A percentile compares a stretch with the other conserved stretches of the same genome.
phyloP scores from a whole-genome alignment of 2,888 invertebrate species.

The Acrobasis consociella region DNA sequence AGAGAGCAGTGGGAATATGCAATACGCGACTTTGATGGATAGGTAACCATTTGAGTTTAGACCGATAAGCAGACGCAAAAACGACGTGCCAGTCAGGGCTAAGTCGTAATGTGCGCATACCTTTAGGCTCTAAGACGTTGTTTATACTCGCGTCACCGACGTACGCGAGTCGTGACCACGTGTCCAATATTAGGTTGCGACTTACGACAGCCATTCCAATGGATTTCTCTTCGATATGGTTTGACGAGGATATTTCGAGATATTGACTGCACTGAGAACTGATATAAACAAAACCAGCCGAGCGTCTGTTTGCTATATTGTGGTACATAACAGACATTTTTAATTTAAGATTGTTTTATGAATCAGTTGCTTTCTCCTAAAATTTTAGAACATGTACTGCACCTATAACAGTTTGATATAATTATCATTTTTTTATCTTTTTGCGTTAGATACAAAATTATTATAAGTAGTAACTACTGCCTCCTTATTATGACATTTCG shows the following conservation, averaged over 20 bases:
- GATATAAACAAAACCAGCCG: neutral
- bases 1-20: too few relatives aligned
- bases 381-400: too few relatives aligned
- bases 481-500: too few relatives aligned
- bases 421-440: too few relatives aligned
- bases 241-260: neutral
- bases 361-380: neutral
- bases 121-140: neutral
- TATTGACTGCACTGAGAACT: neutral
- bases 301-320: neutral
- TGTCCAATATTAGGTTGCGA: constrained; percentile 12
- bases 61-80: too few relatives aligned
- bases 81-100: too few relatives aligned
- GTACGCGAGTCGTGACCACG: constrained; percentile 20
- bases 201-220: constrained; percentile 1
- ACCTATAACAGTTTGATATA: too few relatives aligned
- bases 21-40: too few relatives aligned
- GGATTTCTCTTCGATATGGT: constrained; percentile 1
- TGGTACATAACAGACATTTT: neutral
- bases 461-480: too few relatives aligned
- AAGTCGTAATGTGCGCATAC: too few relatives aligned
- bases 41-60: too few relatives aligned
- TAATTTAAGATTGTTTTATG: neutral
- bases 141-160: constrained; percentile 8
- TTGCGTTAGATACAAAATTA: too few relatives aligned